These are phyloP conservation scores for Conomelus anceps DNA, from an alignment of 2,888 invertebrate species.

Conservation along the genomic window DNA sequence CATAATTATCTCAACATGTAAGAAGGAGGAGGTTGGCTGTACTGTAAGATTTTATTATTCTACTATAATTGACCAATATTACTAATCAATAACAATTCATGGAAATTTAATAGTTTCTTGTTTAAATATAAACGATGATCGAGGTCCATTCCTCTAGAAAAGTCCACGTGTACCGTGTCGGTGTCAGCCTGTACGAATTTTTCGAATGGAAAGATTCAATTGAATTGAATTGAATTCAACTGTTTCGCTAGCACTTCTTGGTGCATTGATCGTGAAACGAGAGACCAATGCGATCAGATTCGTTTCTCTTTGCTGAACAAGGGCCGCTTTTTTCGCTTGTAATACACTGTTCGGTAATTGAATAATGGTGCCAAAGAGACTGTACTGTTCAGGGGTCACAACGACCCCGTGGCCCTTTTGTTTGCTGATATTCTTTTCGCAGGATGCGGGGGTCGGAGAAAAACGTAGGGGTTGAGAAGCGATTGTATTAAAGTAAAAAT, in stretches of 20 bases:
- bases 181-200: background rate
- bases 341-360: background rate
- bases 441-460: no score
- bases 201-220: background rate
- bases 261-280: background rate
- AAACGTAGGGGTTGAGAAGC: no score
- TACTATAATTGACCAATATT: no score
- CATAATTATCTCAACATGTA: background rate
- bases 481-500: background rate
- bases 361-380: background rate
- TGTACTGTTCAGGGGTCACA: background rate
- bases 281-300: background rate
- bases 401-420: background rate
- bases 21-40: no score
- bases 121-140: no score
- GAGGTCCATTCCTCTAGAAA: background rate
- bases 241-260: background rate
- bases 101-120: no score
- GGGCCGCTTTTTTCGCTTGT: background rate
- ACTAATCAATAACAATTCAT: no score
- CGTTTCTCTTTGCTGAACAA: background rate
- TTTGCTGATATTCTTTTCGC: background rate
- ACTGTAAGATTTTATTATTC: background rate
- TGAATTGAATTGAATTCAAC: no score
- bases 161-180: background rate